Evolutionary conservation across 2,888 invertebrate species (phyloP).

Genomic region (Pristionchus japonicus): DNA sequence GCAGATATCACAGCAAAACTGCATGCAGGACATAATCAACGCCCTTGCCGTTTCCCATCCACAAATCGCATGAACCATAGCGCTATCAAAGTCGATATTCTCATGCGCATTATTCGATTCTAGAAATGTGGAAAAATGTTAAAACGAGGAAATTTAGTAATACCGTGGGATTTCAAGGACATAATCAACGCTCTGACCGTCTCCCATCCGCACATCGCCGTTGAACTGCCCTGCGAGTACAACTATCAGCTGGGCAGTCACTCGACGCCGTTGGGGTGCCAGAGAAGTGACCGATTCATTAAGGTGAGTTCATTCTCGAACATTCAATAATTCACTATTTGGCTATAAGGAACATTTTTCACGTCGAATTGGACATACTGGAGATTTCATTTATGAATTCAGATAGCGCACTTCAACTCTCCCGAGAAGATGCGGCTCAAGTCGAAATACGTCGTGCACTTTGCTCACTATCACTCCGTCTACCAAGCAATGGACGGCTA

Average conservation of each 20-base stretch:
- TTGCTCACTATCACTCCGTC: slow-evolving; percentile 85
- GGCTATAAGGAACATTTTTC: no score
- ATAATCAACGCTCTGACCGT: slow-evolving; percentile 90
- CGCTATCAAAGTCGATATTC: no score
- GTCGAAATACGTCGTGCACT: slow-evolving; percentile 84
- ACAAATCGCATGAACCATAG: no score
- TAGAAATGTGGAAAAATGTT: no score
- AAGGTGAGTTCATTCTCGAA: slow-evolving; percentile 80
- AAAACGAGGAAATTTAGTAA: background rate
- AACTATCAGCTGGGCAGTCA: slow-evolving; percentile 89
- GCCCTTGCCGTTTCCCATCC: no score
- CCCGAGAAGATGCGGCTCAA: slow-evolving; percentile 87
- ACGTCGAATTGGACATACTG: no score
- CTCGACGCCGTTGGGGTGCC: slow-evolving; percentile 79
- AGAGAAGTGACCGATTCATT: slow-evolving; percentile 81
- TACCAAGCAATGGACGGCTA: slow-evolving; percentile 91
- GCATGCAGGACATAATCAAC: no score
- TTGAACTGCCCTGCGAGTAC: slow-evolving; percentile 88
- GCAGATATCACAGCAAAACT: no score
- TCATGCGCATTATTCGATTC: no score
- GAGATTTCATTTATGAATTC: no score
- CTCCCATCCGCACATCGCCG: slow-evolving; percentile 83
- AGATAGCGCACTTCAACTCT: slow-evolving; percentile 94
- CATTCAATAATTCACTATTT: no score
- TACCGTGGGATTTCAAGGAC: slow-evolving; percentile 81